Conservation (phyloP, 2,113 vertebrate species). For the Geothlypis trichas region DNA sequence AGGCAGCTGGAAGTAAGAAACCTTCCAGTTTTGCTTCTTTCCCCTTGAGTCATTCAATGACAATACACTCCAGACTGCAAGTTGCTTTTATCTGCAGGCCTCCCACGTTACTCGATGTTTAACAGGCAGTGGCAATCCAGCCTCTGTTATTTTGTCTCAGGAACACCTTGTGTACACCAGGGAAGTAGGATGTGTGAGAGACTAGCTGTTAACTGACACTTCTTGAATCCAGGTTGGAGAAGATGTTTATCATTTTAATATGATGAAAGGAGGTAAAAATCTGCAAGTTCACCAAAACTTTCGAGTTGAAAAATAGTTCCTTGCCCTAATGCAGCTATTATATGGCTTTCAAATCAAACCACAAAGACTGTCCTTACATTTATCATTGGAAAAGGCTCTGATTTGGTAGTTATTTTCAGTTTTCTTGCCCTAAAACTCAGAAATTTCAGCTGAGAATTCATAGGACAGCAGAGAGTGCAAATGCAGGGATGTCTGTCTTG, state of each 20-base stretch:
- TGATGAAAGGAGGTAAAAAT: not conserved
- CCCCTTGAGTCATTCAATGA: not conserved
- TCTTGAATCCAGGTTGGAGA: slow-evolving; percentile 7
- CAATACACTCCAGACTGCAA: not conserved
- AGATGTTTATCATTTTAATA: not conserved
- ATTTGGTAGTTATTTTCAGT: not conserved
- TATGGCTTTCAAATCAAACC: not conserved
- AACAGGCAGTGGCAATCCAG: not conserved
- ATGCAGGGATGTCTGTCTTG: not conserved
- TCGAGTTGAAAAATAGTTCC: not conserved
- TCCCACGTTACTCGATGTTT: not conserved
- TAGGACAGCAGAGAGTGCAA: not conserved
- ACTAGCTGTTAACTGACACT: slow-evolving; percentile 33
- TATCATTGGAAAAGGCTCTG: not conserved
- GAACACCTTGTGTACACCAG: not conserved
- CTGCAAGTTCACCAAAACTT: not conserved
- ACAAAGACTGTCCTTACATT: not conserved
- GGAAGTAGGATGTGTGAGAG: slow-evolving; percentile 55
- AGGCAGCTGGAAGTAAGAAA: not conserved
- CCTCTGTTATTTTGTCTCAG: slow-evolving; percentile 16
- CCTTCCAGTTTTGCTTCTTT: not conserved
- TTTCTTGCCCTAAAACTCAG: not conserved
- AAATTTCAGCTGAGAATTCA: not conserved
- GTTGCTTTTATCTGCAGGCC: slow-evolving; percentile 1
- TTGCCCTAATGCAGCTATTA: not conserved